A percentile compares a stretch with the other conserved stretches of the same genome.
These are phyloP conservation scores for Dromas ardeola DNA, from an alignment of 2,113 vertebrate species.

Conservation along the genomic window DNA sequence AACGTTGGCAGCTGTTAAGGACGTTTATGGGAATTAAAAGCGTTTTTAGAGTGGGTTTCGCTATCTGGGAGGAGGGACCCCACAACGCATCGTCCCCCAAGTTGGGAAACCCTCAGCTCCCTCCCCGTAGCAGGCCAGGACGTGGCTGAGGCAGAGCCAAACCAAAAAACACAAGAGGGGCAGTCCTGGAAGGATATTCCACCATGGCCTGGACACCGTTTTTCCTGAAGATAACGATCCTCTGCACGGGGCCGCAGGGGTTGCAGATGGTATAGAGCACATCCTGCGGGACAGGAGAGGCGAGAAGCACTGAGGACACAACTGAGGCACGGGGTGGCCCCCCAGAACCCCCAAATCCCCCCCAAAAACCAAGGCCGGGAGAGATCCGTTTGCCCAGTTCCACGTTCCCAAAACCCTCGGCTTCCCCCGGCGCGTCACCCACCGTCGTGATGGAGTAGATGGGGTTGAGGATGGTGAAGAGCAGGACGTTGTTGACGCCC, in stretches of 20 bases:
- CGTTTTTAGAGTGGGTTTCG: accelerated
- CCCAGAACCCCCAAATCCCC: too few species aligned
- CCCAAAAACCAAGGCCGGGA: too few species aligned
- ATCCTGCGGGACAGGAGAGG: constrained; percentile 72
- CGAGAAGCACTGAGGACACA: neutral
- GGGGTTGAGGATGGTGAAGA: constrained; percentile 93
- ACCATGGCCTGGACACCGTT: constrained; percentile 97
- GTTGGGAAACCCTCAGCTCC: neutral
- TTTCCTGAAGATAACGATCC: constrained; percentile 97
- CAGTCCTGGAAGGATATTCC: constrained; percentile 88
- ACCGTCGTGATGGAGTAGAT: constrained; percentile 92
- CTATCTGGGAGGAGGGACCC: neutral
- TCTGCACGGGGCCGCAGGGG: constrained; percentile 93
- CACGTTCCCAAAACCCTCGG: accelerated
- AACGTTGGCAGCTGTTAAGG: constrained; percentile 84
- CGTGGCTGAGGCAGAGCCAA: too few species aligned
- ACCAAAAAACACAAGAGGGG: neutral
- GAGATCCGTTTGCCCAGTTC: accelerated
- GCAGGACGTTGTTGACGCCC: constrained; percentile 90
- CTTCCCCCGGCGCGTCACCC: neutral
- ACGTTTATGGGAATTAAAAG: accelerated
- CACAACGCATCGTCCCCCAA: accelerated
- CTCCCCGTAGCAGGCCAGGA: neutral
- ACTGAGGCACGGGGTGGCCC: too few species aligned
- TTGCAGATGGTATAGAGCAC: constrained; percentile 96